These are phyloP conservation scores for Brachycybe producta DNA, from an alignment of 2,888 invertebrate genomes.

Conservation along the genomic window DNA sequence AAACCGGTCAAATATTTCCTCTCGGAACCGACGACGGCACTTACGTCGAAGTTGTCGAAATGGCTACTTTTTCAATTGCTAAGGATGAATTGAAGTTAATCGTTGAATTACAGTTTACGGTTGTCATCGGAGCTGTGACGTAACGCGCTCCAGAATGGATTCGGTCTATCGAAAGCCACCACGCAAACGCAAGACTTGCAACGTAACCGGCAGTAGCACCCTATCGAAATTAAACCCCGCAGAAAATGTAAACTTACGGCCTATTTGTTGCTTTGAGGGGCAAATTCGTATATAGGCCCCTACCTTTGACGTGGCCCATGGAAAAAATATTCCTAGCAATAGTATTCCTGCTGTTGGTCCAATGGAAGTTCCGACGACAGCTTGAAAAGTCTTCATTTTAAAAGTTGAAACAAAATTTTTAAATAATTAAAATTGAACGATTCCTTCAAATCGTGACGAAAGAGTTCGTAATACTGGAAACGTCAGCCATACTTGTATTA, in stretches of 20 bases:
- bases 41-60: background rate
- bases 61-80: background rate
- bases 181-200: background rate
- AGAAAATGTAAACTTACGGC: background rate
- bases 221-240: background rate
- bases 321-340: conserved; percentile 9
- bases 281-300: background rate
- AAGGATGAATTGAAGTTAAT: background rate
- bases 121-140: conserved; percentile 5
- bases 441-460: background rate
- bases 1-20: too few species aligned
- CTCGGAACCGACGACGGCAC: background rate
- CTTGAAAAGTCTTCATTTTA: conserved; percentile 3
- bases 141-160: background rate
- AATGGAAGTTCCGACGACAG: conserved; percentile 10
- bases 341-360: conserved; percentile 13
- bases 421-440: background rate
- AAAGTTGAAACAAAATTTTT: background rate
- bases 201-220: conserved; percentile 2
- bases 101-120: background rate
- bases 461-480: background rate
- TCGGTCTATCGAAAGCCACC: conserved; percentile 11
- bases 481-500: conserved; percentile 2
- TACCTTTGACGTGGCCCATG: conserved; percentile 7
- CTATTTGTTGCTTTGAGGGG: background rate